Evolutionary conservation across 2,113 vertebrate species (phyloP).

Genomic region (Alligator mississippiensis): DNA sequence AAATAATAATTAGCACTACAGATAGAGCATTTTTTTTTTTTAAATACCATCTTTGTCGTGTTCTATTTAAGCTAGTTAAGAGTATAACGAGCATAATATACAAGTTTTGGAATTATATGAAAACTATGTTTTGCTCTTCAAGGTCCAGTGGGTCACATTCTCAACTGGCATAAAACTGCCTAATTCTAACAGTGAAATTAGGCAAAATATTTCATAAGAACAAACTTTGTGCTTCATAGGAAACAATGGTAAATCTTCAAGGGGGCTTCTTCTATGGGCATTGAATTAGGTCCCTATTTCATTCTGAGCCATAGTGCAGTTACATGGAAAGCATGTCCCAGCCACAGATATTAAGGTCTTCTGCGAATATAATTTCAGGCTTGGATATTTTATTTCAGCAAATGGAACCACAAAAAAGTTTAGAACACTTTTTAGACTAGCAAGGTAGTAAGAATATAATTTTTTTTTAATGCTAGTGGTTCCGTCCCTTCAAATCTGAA

Average conservation of each 20-base stretch:
- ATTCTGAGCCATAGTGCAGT: not conserved
- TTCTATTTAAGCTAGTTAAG: not conserved
- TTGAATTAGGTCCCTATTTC: too few relatives aligned
- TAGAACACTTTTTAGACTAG: not conserved
- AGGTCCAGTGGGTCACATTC: not conserved
- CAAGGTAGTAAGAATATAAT: not conserved
- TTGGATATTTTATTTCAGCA: not conserved
- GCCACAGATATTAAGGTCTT: too few relatives aligned
- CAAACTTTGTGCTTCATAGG: too few relatives aligned
- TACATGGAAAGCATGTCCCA: not conserved
- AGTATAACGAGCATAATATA: slow-evolving; percentile 33
- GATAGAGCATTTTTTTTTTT: not conserved
- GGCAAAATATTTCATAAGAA: too few relatives aligned
- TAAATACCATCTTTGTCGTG: not conserved
- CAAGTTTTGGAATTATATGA: slow-evolving; percentile 36
- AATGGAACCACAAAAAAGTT: not conserved
- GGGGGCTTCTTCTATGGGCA: too few relatives aligned
- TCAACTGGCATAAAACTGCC: not conserved
- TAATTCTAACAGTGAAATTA: not conserved
- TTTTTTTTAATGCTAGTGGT: not conserved
- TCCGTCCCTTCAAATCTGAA: not conserved
- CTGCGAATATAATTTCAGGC: not conserved
- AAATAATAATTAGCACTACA: not conserved
- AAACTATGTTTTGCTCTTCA: slow-evolving; percentile 31
- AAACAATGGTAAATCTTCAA: too few relatives aligned